phyloP scores from a whole-genome alignment of 2,888 invertebrate species.

The Euclidia mi region DNA sequence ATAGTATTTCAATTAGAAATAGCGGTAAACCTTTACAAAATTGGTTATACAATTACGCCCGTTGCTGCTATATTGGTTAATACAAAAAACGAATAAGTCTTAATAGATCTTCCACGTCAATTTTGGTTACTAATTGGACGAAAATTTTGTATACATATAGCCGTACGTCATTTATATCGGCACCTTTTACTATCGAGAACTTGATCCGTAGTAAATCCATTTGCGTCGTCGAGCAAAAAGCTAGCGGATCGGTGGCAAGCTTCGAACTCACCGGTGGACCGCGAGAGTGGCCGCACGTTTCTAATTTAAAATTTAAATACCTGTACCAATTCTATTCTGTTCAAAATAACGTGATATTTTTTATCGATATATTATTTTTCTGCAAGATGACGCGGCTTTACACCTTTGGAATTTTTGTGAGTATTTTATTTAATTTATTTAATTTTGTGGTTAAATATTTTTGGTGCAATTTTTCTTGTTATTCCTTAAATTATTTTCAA shows the following conservation, averaged over 20 bases:
- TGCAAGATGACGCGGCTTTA: constrained; percentile 63
- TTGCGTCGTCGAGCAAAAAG: constrained; percentile 70
- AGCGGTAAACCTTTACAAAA: too few species aligned
- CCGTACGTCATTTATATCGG: neutral
- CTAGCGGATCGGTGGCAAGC: constrained; percentile 61
- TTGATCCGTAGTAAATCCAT: constrained; percentile 54
- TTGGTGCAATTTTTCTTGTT: neutral
- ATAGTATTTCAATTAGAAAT: too few species aligned
- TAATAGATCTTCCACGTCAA: too few species aligned
- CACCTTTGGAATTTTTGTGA: constrained; percentile 69
- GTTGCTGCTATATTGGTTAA: too few species aligned
- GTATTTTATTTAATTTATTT: constrained; percentile 35
- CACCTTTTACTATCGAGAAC: constrained; percentile 58
- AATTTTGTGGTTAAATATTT: neutral
- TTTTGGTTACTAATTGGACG: neutral
- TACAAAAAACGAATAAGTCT: too few species aligned
- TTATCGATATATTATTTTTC: constrained; percentile 41
- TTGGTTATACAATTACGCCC: too few species aligned
- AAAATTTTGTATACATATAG: neutral
- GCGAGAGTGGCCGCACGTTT: constrained; percentile 63
- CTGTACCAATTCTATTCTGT: constrained; percentile 26
- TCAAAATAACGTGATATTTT: constrained; percentile 46
- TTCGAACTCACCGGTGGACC: constrained; percentile 66
- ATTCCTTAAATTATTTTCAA: too few species aligned
- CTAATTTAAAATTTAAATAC: constrained; percentile 47